phyloP scores from a whole-genome alignment of 2,113 vertebrate species.

The Urocynchramus pylzowi region DNA sequence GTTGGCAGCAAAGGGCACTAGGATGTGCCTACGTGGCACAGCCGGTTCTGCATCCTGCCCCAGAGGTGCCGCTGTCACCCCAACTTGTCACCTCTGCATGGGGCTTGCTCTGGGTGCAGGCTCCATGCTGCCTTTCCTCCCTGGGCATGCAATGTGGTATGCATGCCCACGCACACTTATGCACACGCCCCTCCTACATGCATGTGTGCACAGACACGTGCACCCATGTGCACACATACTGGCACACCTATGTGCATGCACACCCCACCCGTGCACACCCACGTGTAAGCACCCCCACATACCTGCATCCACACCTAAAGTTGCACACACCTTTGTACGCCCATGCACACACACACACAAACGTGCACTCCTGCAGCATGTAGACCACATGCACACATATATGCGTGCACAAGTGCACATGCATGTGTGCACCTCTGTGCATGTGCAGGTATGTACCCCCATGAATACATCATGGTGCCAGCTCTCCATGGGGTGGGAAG shows the following conservation, averaged over 20 bases:
- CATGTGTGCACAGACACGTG: fast-evolving
- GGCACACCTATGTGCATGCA: no score
- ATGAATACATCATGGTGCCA: fast-evolving
- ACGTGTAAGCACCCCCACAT: fast-evolving
- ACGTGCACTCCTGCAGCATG: not conserved
- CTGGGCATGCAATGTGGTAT: fast-evolving
- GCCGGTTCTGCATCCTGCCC: not conserved
- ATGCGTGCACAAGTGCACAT: no score
- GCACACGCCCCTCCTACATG: fast-evolving
- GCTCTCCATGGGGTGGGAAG: not conserved
- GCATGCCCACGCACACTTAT: fast-evolving
- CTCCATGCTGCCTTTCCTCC: not conserved
- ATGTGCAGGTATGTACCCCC: not conserved
- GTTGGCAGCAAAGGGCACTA: not conserved
- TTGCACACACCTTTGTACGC: not conserved
- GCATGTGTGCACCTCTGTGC: not conserved
- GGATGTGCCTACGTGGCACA: not conserved
- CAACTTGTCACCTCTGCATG: fast-evolving
- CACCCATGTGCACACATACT: not conserved
- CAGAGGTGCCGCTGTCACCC: fast-evolving
- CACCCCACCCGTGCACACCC: not conserved
- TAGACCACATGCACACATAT: not conserved
- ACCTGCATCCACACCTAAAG: not conserved
- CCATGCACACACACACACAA: not conserved
- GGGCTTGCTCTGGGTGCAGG: not conserved